Evolutionary conservation across 2,797 vertebrate species (phyloP), one percentile per base, ranked within the genome.

Genomic region (Rhodeus uyekii): DNA sequence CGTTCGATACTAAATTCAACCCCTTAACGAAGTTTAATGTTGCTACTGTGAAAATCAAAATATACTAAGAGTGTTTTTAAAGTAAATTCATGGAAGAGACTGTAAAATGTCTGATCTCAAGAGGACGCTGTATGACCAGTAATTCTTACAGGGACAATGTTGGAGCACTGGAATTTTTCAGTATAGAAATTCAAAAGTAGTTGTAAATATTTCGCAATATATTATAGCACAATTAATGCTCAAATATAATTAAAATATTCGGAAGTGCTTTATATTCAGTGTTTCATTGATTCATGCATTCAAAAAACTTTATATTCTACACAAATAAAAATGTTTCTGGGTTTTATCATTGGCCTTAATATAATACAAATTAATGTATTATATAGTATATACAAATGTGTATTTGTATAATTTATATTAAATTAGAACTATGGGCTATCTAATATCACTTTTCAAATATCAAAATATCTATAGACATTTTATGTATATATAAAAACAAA

Each of bases 71-170:
- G 10, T 29, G 46, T n/a, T 50, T 13, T 1, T 13, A 8, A 27
- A 4, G 8, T 29, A 16, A 29, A 75, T 60, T 42, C 8, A 8
- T 27, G 10, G 22, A 39, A 5, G 24, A 1, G 5, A n/a, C n/a
- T 34, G 4, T 60, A 60, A 14, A 13, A 34, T 60, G 5, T 68
- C 14, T n/a, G 3, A 55, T 16, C 80, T 32, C 19, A 58, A 68
- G 80, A 67, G 48, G 72, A 48, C 72, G 72, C 61, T 82, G 39
- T 32, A 34, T 32, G 67, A 80, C 55, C 27, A 58, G 24, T 27
- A 58, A 24, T 9, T 3, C 42, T 55, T 64, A 32, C 29, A 39
- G 6, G 1, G 16, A 4, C 67, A 46, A 22, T 5, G 44, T 71
- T 69, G 3, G 10, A n/a, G 1, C 53, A 1, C 24, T 24, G n/a